These are phyloP conservation scores for Sminthurides aquaticus DNA, from an alignment of 2,888 invertebrate genomes.

Conservation along the genomic window DNA sequence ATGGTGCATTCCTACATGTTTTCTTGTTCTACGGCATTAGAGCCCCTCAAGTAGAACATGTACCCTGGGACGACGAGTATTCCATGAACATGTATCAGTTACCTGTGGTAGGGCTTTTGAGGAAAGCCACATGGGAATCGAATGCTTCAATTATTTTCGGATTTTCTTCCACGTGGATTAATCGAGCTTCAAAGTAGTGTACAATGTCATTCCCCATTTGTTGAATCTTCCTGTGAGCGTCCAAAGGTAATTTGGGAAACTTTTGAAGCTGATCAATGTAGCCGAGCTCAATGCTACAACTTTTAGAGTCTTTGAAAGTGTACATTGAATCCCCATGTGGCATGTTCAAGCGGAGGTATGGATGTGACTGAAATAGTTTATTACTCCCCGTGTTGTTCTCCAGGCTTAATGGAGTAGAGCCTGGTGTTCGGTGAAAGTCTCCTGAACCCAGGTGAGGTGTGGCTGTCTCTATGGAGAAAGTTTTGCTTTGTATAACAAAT, in stretches of 20 bases:
- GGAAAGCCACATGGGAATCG: conserved; percentile 14
- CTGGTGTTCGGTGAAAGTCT: too few species aligned
- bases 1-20: too few species aligned
- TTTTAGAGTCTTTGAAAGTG: not conserved
- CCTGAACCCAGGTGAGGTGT: too few species aligned
- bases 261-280: conserved; percentile 26
- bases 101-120: conserved; percentile 18
- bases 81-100: not conserved
- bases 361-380: not conserved
- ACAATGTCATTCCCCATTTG: conserved; percentile 34
- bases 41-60: too few species aligned
- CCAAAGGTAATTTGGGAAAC: conserved; percentile 24
- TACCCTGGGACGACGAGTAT: not conserved
- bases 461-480: too few species aligned
- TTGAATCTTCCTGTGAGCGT: conserved; percentile 28
- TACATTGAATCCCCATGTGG: not conserved
- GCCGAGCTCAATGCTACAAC: conserved; percentile 12
- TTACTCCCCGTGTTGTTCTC: too few species aligned
- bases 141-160: conserved; percentile 12
- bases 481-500: too few species aligned
- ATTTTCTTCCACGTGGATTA: conserved; percentile 18
- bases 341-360: not conserved
- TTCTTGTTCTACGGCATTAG: too few species aligned
- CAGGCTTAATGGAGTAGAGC: too few species aligned
- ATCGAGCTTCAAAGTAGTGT: conserved; percentile 18